Evolutionary conservation across 2,888 invertebrate species (phyloP), one percentile per base, ranked within the genome.

Genomic region (Dermolepida albohirtum): DNA sequence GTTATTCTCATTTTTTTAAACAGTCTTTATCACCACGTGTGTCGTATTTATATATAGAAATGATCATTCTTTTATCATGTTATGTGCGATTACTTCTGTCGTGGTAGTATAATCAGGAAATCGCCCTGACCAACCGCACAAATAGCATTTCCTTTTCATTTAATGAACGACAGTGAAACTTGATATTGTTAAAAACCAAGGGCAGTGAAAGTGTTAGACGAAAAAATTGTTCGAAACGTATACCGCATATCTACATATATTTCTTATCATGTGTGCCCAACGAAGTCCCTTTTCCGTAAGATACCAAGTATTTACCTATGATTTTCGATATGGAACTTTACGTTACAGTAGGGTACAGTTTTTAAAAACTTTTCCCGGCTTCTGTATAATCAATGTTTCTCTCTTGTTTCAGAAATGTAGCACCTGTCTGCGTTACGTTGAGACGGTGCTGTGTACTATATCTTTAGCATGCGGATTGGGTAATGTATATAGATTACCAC

Each of bases 401-500:
- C 27, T 55, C 55, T 54, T 49, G 27, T 67, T 69, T 66, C 80
- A 84, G 83, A 78, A 80, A 67, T 82, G 81, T 70, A 76, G 79
- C 70, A 77, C 81, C 74, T 84, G 83, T 79, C 76, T 83, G 69
- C 77, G 81, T 27, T 81, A 81, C 72, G 73, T 85, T 65, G 82
- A 83, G 70, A 84, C 85, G 47, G 78, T 82, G 39, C 72, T 85
- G 64, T 88, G 88, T 76, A 87, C 88, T 11, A 76, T 87, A 57
- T 87, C 88, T 0, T 81, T 89, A 69, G 85, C 88, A 0, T 82
- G 86, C 59, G 86, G 87, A 54, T 83, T 88, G 69, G 87, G 87
- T 71, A 87, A 87, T 74, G 83, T 86, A 34, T 86, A 88, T 84
- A 83, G 88, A n/a, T 83, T 86, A 39, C 89, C 90, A 0, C 85